These are phyloP conservation scores for Argentina silus DNA, from an alignment of 2,797 vertebrate species.

Conservation along the genomic window DNA sequence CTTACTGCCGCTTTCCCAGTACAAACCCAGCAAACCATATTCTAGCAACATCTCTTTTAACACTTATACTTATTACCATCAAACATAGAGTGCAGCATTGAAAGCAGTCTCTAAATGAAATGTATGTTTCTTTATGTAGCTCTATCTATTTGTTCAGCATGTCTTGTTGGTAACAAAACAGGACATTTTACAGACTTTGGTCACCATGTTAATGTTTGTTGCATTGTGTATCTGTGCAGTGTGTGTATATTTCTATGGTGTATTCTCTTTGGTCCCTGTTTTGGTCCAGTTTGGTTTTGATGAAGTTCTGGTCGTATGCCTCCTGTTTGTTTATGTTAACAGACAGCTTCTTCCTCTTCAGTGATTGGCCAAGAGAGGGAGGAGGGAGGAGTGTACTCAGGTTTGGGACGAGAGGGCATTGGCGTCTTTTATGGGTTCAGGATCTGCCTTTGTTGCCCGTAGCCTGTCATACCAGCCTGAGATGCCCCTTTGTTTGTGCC, in stretches of 20 bases:
- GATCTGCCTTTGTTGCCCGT: constrained; percentile 91
- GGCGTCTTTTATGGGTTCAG: constrained; percentile 68
- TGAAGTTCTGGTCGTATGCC: constrained; percentile 51
- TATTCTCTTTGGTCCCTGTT: constrained; percentile 60
- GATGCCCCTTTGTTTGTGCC: constrained; percentile 93
- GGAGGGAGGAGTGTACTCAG: constrained; percentile 25
- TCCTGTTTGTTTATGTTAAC: constrained; percentile 38
- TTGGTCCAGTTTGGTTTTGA: constrained; percentile 63
- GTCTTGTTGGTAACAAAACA: background rate
- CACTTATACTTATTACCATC: background rate
- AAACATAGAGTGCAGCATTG: constrained; percentile 5
- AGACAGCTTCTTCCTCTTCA: constrained; percentile 47
- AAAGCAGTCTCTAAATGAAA: constrained; percentile 30
- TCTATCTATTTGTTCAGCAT: constrained; percentile 11
- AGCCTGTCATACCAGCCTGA: constrained; percentile 93
- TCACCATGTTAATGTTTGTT: constrained; percentile 15
- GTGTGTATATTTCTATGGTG: constrained; percentile 41
- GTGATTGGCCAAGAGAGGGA: constrained; percentile 38
- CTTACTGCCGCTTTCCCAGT: constrained; percentile 31
- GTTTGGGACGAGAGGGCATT: background rate
- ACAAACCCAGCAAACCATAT: constrained; percentile 21
- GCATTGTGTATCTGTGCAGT: constrained; percentile 26
- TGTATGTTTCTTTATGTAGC: constrained; percentile 3
- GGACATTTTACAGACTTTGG: constrained; percentile 9
- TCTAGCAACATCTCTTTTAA: constrained; percentile 1